Base-by-base conservation (phyloP, 2,113 vertebrate genomes). In the Neolamprologus kungweensis region DNA sequence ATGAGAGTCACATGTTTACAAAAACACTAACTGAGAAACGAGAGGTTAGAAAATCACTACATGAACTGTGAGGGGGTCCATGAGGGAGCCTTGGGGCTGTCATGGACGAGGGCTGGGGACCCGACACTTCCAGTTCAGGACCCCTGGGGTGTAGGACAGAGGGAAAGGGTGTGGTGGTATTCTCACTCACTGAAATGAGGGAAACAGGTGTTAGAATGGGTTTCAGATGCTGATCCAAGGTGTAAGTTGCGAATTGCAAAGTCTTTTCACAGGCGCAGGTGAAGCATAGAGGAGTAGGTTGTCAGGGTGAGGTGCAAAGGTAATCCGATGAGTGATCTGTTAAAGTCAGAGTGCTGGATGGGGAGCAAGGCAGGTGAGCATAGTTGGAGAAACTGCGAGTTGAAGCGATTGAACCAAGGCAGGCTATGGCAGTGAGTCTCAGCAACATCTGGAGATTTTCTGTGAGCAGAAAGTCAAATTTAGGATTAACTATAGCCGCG, bases 241-340 rank as follows among this genome's bases (percentile, higher is more conserved):
- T 33, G 3, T 63, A 63, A 63, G 58, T 19, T 33, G 58, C 1
- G 0, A 63, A 60, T 60, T 31, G 14, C 1, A 31, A 60, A 60
- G 57, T 60, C 57, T 9, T 31, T 60, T 33, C 28, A 33, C 28
- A 60, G 57, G 57, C 5, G 16, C 0, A 60, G 16, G 16, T 9
- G 57, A 60, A 33, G 57, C 57, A 60, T 31, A 60, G 57, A 31
- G 14, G 57, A 26, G 5, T 60, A 31, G 26, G 57, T 60, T 2
- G 26, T 60, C 57, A 17, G 57, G 57, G 14, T 17, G 57, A 60
- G 57, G 57, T 60, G 14, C 16, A 31, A 17, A 60, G 14, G 26
- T 60, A 60, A 60, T 31, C 57, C 0, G 0, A 31, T 60, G 14
- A 60, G 14, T 31, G 8, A 60, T 17, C 14, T 31, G 57, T 60